Percentiles rank a stretch among this genome's conserved stretches.
Evolutionary conservation across 2,797 vertebrate genomes (phyloP).

Genomic region (Muscicapa comitata): DNA sequence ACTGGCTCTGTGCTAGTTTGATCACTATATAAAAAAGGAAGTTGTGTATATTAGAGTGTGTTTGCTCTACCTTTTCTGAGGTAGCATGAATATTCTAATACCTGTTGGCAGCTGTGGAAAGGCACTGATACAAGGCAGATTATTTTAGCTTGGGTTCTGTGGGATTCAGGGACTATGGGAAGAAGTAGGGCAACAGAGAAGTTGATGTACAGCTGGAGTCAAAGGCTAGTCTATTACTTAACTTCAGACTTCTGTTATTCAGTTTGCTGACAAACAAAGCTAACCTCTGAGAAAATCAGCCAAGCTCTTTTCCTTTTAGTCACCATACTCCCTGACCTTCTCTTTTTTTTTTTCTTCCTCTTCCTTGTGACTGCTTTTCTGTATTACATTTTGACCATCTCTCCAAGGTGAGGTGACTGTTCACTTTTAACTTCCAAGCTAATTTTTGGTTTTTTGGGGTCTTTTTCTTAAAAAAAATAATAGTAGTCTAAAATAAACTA

Average conservation of each 20-base stretch:
- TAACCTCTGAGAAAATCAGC: slow-evolving; percentile 35
- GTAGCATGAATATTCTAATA: not conserved
- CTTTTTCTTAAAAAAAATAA: not conserved
- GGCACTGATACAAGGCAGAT: not conserved
- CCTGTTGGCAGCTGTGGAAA: slow-evolving; percentile 23
- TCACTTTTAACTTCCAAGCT: not conserved
- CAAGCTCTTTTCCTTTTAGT: slow-evolving; percentile 34
- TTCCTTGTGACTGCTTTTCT: not conserved
- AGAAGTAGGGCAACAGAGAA: not conserved
- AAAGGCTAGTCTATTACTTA: slow-evolving; percentile 48
- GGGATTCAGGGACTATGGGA: not conserved
- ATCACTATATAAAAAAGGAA: not conserved
- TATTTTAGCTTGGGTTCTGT: not conserved
- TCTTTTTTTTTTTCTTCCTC: not conserved
- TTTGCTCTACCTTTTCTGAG: not conserved
- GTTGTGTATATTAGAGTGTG: not conserved
- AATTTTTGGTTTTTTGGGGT: not conserved
- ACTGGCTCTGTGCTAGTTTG: not conserved
- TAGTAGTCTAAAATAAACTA: not conserved
- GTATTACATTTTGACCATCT: not conserved
- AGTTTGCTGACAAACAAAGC: slow-evolving; percentile 58
- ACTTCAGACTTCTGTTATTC: slow-evolving; percentile 31
- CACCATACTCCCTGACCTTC: not conserved
- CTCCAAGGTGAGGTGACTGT: not conserved
- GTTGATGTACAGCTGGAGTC: slow-evolving; percentile 42